Evolutionary conservation across 2,888 invertebrate genomes (phyloP).

Genomic region (Synanthedon tipuliformis): DNA sequence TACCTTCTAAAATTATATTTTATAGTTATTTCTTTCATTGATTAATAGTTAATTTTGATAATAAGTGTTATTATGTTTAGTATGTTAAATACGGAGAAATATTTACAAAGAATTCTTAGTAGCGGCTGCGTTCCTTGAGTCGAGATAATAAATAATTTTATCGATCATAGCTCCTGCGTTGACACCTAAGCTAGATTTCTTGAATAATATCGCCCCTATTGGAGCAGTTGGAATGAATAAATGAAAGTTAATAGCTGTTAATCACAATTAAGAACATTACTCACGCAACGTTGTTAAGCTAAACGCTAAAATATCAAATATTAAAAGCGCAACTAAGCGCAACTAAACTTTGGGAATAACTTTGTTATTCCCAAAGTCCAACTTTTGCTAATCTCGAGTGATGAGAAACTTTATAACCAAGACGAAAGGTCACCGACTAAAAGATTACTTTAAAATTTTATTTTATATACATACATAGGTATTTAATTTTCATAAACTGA

Average conservation of each 20-base stretch:
- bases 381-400: no score
- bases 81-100: not conserved
- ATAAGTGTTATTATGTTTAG: no score
- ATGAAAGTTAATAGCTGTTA: not conserved
- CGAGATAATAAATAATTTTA: constrained; percentile 24
- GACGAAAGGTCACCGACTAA: no score
- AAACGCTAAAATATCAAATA: not conserved
- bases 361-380: no score
- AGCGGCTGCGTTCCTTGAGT: constrained; percentile 7
- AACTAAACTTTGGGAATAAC: no score
- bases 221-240: not conserved
- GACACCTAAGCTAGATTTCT: constrained; percentile 17
- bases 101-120: constrained; percentile 1
- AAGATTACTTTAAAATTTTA: no score
- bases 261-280: not conserved
- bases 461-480: no score
- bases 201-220: not conserved
- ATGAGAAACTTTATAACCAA: no score
- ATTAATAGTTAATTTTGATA: no score
- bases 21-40: no score
- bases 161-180: constrained; percentile 25
- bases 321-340: not conserved
- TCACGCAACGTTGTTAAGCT: not conserved
- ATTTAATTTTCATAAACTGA: no score
- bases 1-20: no score